These are phyloP conservation scores for Cyphomyrus discorhynchus DNA, from an alignment of 2,113 vertebrate species.

Conservation along the genomic window DNA sequence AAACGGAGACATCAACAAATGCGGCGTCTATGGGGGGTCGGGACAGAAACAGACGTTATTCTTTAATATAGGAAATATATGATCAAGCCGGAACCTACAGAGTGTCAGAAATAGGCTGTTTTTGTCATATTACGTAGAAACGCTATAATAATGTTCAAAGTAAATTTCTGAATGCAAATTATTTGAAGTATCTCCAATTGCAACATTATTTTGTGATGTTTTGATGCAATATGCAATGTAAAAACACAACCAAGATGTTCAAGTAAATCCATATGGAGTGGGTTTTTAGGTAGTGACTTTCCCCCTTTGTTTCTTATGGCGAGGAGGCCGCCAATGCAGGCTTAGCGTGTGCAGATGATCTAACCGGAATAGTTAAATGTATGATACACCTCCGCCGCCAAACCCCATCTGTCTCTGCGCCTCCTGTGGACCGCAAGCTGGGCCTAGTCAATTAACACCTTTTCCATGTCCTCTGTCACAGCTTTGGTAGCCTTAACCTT, in stretches of 20 bases:
- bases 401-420: background rate
- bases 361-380: background rate
- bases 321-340: background rate
- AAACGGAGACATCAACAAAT: background rate
- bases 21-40: background rate
- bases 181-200: background rate
- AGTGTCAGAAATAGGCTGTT: background rate
- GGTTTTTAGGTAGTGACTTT: background rate
- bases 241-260: background rate
- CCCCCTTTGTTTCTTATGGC: background rate
- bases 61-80: background rate
- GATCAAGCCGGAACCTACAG: background rate
- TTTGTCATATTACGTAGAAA: background rate
- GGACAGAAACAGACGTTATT: background rate
- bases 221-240: background rate
- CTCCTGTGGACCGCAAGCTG: background rate
- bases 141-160: background rate
- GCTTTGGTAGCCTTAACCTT: background rate
- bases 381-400: background rate
- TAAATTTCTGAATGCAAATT: background rate
- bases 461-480: background rate
- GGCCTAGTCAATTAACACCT: background rate
- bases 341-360: background rate
- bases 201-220: background rate
- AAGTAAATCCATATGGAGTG: background rate